These are phyloP conservation scores for Python bivittatus DNA, from an alignment of 2,113 vertebrate genomes.

Conservation along the genomic window DNA sequence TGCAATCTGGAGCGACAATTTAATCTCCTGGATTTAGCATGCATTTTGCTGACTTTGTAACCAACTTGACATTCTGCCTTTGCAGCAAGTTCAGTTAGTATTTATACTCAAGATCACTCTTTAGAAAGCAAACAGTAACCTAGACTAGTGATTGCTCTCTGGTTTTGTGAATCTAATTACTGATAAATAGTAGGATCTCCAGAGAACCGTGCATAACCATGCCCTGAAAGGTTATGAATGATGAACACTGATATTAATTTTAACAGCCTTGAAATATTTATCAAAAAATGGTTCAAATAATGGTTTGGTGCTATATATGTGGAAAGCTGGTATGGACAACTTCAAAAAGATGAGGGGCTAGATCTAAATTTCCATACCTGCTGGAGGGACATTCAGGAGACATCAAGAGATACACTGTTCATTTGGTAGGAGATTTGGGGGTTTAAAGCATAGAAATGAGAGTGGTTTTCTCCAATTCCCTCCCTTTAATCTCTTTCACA, in stretches of 20 bases:
- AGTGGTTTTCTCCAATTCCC: neutral
- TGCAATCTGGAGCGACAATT: conserved; percentile 7
- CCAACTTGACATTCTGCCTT: neutral
- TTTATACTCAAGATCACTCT: neutral
- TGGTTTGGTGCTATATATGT: neutral
- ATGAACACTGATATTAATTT: neutral
- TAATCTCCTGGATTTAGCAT: neutral
- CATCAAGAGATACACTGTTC: neutral
- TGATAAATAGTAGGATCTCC: neutral
- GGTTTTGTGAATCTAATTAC: neutral
- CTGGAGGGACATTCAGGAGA: neutral
- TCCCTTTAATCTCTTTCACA: neutral
- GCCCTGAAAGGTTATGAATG: neutral
- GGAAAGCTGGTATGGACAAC: neutral
- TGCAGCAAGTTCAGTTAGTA: neutral
- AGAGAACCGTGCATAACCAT: neutral
- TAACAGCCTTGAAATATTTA: neutral
- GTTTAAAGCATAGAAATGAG: neutral
- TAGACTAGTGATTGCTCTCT: neutral
- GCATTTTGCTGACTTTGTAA: neutral
- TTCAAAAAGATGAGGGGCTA: neutral
- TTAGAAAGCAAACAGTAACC: neutral
- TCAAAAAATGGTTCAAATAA: neutral
- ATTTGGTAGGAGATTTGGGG: neutral
- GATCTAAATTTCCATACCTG: neutral